A percentile compares a stretch with the other conserved stretches of the same genome.
Conservation (phyloP, 2,113 vertebrate species). For the Myrmophylax atrothorax region DNA sequence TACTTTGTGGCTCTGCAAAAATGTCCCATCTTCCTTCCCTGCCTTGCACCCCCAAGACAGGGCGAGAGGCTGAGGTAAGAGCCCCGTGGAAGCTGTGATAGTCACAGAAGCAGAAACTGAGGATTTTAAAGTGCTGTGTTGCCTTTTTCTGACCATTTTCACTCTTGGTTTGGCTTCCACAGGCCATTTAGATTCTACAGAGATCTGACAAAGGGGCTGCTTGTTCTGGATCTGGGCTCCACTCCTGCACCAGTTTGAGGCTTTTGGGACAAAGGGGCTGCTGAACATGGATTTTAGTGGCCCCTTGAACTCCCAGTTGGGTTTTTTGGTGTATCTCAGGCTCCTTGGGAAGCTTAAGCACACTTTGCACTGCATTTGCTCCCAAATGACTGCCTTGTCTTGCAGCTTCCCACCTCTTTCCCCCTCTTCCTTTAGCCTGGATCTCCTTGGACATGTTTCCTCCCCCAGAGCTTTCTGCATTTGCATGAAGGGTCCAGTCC, state of each 20-base stretch:
- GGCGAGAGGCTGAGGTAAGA: constrained; percentile 51
- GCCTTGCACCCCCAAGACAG: not conserved
- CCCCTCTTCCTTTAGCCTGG: constrained; percentile 9
- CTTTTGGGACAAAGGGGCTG: not conserved
- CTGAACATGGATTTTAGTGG: not conserved
- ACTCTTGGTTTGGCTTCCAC: not conserved
- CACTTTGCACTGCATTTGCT: not conserved
- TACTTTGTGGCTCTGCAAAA: constrained; percentile 17
- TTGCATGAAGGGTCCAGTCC: not conserved
- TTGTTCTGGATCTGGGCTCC: not conserved
- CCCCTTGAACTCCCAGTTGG: not conserved
- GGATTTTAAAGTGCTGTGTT: constrained; percentile 54
- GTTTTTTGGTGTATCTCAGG: not conserved
- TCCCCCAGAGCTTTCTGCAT: constrained; percentile 38
- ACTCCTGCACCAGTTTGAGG: constrained; percentile 1
- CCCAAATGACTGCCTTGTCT: not conserved
- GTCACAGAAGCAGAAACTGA: constrained; percentile 55
- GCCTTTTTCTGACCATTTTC: not conserved
- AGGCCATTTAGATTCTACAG: not conserved
- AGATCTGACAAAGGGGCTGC: constrained; percentile 4
- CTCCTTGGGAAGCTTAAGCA: not conserved
- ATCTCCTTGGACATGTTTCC: not conserved
- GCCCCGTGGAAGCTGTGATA: constrained; percentile 53
- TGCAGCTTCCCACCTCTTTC: constrained; percentile 18
- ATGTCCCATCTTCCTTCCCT: constrained; percentile 30